These are phyloP conservation scores for Vanessa tameamea DNA, from an alignment of 1,140 invertebrate species.

Conservation along the genomic window DNA sequence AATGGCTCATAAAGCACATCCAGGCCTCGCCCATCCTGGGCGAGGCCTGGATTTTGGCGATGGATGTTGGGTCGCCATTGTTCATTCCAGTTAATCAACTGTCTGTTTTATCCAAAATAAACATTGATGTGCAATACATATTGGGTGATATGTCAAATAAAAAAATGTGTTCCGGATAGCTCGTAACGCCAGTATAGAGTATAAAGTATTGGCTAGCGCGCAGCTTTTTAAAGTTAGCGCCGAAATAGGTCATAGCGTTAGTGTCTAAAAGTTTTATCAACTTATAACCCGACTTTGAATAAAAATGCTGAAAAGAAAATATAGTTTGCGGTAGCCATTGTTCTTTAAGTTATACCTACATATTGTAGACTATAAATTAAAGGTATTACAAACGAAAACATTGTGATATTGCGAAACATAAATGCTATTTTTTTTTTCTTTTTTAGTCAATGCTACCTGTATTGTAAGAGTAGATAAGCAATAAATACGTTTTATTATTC, in stretches of 20 bases:
- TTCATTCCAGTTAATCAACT: conserved; percentile 30
- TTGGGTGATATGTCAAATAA: conserved; percentile 13
- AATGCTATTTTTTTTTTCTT: no score
- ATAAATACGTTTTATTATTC: no score
- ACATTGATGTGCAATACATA: neutral
- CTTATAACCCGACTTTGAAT: neutral
- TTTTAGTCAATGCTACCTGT: no score
- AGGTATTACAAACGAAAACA: no score
- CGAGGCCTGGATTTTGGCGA: no score
- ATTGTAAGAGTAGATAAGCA: no score
- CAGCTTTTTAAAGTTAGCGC: neutral
- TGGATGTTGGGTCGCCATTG: conserved; percentile 27
- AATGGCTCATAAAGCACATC: conserved; percentile 21
- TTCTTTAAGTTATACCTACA: neutral
- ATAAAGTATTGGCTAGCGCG: neutral
- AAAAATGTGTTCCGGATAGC: neutral
- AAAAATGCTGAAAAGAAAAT: neutral
- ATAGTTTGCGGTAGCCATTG: neutral
- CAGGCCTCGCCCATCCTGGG: conserved; percentile 25
- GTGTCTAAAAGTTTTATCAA: neutral
- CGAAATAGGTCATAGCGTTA: conserved; percentile 6
- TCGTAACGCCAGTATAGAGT: neutral
- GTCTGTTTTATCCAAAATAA: conserved; percentile 20
- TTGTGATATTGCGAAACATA: no score
- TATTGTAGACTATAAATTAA: no score